Percentiles rank a stretch among this genome's conserved stretches.
Evolutionary conservation across 2,797 vertebrate genomes (phyloP).

Genomic region (Rhinoraja longicauda): DNA sequence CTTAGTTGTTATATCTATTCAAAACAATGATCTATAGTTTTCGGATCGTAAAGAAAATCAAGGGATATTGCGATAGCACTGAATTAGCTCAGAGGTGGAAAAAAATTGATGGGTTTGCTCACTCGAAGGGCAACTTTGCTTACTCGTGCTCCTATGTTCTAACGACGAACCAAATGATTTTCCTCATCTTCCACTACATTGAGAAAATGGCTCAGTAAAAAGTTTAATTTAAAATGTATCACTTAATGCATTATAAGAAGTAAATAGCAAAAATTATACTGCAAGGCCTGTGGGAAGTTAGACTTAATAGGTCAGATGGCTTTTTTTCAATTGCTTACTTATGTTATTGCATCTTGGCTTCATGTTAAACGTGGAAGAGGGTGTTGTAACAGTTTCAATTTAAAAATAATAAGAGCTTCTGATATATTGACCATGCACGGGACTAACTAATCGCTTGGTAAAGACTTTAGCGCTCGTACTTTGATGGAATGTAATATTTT

Average conservation of each 20-base stretch:
- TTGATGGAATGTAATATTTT: conserved; percentile 22
- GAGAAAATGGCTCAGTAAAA: not conserved
- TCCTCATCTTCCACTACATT: not conserved
- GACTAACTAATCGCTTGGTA: not conserved
- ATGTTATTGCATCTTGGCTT: not conserved
- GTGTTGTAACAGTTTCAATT: not conserved
- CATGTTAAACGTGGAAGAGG: not conserved
- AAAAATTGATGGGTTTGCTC: too few relatives aligned
- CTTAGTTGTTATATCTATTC: too few relatives aligned
- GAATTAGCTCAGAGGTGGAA: too few relatives aligned
- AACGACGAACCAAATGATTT: not conserved
- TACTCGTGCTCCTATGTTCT: too few relatives aligned
- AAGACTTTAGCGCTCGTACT: not conserved
- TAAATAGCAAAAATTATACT: not conserved
- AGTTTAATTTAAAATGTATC: not conserved
- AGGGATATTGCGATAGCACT: too few relatives aligned
- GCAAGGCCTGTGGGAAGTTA: not conserved
- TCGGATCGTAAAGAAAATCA: too few relatives aligned
- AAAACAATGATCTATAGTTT: too few relatives aligned
- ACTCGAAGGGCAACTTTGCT: too few relatives aligned
- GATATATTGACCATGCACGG: not conserved
- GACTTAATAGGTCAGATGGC: not conserved
- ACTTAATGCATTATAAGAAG: not conserved
- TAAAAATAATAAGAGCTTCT: not conserved
- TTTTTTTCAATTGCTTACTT: not conserved